Percentiles rank a stretch among this genome's conserved stretches.
Evolutionary conservation across 2,797 vertebrate genomes (phyloP).

Genomic region (Schizopygopsis pylzovi): DNA sequence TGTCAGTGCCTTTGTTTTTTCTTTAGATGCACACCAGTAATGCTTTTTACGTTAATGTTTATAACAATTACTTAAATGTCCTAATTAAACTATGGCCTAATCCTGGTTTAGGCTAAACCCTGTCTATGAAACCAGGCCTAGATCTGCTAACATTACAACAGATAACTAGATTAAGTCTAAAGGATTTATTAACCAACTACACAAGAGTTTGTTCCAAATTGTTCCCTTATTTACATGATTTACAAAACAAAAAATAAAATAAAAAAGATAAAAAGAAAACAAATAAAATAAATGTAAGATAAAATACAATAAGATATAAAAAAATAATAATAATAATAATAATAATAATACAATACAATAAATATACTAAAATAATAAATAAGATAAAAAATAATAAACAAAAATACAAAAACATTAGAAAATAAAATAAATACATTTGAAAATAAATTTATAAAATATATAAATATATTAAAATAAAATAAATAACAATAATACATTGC

Average conservation of each 20-base stretch:
- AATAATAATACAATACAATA: not conserved
- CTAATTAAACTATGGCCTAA: no score
- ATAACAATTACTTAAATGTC: no score
- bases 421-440: not conserved
- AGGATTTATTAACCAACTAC: not conserved
- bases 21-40: no score
- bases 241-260: not conserved
- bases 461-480: not conserved
- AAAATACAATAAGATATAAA: not conserved
- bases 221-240: not conserved
- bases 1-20: no score
- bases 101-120: no score
- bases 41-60: no score
- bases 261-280: not conserved
- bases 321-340: not conserved
- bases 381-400: not conserved
- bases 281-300: not conserved
- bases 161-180: not conserved
- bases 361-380: not conserved
- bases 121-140: no score
- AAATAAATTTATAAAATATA: not conserved
- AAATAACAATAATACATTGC: not conserved
- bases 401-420: not conserved
- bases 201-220: not conserved
- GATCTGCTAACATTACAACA: not conserved